Evolutionary conservation across 2,888 invertebrate species (phyloP).

Genomic region (Alcis repandata): DNA sequence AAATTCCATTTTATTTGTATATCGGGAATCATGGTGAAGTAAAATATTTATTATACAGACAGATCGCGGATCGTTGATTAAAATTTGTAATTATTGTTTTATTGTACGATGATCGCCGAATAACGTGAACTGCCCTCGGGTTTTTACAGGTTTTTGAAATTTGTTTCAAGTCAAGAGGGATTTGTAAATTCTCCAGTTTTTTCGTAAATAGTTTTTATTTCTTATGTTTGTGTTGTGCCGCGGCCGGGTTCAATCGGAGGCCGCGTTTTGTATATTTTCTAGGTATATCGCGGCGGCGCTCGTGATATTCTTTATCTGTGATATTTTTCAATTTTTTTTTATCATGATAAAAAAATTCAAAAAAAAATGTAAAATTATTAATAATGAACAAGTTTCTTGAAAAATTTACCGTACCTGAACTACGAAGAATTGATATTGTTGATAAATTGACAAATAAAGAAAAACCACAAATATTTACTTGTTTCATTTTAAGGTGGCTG

Average conservation of each 20-base stretch:
- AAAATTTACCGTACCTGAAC: conserved; percentile 79
- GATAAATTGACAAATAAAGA: conserved; percentile 82
- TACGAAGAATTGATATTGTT: conserved; percentile 49
- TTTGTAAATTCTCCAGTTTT: conserved; percentile 78
- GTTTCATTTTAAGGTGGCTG: too few species aligned
- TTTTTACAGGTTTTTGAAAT: conserved; percentile 61
- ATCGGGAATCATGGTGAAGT: conserved; percentile 73
- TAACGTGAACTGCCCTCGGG: conserved; percentile 41
- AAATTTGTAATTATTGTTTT: conserved; percentile 68
- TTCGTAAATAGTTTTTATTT: conserved; percentile 72
- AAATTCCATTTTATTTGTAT: conserved; percentile 68
- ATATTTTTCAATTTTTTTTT: conserved; percentile 68
- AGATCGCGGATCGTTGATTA: conserved; percentile 62
- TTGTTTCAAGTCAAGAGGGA: conserved; percentile 67
- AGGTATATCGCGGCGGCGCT: conserved; percentile 59
- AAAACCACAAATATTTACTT: conserved; percentile 57
- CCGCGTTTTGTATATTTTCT: conserved; percentile 74
- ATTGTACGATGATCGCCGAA: conserved; percentile 41
- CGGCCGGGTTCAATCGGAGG: conserved; percentile 70
- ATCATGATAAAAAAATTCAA: conserved; percentile 59
- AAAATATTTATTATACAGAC: conserved; percentile 68
- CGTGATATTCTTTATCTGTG: conserved; percentile 71
- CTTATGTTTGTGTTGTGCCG: conserved; percentile 77
- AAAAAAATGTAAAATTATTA: conserved; percentile 78
- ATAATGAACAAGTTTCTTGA: conserved; percentile 60